Evolutionary conservation across 1,140 invertebrate genomes (phyloP), one percentile per base, ranked within the genome.

Genomic region (Phymorhynchus buccinoides): DNA sequence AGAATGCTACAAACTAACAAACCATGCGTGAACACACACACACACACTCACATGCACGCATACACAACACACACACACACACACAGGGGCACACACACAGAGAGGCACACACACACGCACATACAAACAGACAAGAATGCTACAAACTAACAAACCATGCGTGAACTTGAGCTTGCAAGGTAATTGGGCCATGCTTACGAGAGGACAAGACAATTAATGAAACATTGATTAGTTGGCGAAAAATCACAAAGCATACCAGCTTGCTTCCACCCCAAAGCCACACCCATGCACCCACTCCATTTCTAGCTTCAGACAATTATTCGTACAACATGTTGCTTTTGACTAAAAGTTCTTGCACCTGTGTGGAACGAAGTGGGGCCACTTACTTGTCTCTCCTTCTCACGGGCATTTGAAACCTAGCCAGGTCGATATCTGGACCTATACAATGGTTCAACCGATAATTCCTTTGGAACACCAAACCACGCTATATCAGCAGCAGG

Each of bases 31-130:
- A 73, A 27, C 14, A 41, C 48, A 52, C 48, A 68, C 32, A 39
- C 80, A 37, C 56, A 37, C 80, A 66, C 66, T 39, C 39, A 68
- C 56, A 68, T 37, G 30, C 44, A 82, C 44, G 68, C 80, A 79
- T 27, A 42, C 42, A 68, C 52, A 42, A n/a, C 56, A 42, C 44
- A 82, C 44, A 82, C 80, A 79, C 37, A 42, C 42, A 68, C 52
- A 42, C 75, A 77, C 62, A 44, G 79, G 77, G 3, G 56, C 22
- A 73, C 56, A 42, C 44, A 39, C 14, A 42, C 37, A 56, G 0
- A 30, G 27, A 73, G 32, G 41, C 52, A 85, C 39, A 39, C 66
- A 73, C 56, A 30, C 6, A 44, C 48, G 30, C 35, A 48, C 12
- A n/a, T 9, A 37, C 6, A 42, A 16, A 68, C 41, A 22, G 39